Conservation (phyloP, 1,140 invertebrate species). For the Penaeus japonicus region DNA sequence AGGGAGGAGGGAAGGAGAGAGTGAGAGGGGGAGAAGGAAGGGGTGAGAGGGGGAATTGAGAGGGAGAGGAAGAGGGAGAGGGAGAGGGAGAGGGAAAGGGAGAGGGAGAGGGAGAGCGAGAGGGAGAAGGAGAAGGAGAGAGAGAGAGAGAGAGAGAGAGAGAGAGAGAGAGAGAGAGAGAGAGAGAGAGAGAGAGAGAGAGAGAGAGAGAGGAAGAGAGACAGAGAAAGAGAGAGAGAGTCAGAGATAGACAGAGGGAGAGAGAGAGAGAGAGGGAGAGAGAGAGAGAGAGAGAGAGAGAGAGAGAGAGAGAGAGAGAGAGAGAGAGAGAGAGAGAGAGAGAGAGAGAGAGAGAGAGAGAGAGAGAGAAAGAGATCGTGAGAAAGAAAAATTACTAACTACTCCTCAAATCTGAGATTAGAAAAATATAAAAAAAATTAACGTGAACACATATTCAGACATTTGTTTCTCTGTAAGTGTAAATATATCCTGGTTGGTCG, state of each 20-base stretch:
- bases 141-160: neutral
- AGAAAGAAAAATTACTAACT: no score
- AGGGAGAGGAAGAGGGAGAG: neutral
- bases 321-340: neutral
- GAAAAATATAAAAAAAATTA: no score
- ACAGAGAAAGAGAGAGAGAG: conserved; percentile 40
- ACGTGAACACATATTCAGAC: no score
- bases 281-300: neutral
- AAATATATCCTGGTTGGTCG: no score
- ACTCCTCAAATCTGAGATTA: no score
- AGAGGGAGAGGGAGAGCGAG: neutral
- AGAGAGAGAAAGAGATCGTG: neutral
- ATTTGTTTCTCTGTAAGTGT: no score
- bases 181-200: conserved; percentile 22
- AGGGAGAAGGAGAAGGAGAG: neutral
- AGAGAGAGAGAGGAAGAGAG: conserved; percentile 41
- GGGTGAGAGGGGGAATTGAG: conserved; percentile 14
- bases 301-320: neutral
- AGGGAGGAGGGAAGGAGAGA: conserved; percentile 20
- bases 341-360: neutral
- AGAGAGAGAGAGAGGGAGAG: conserved; percentile 9
- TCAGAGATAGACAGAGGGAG: neutral
- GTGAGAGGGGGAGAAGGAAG: conserved; percentile 23
- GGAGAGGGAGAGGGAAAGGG: neutral
- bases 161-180: neutral